phyloP scores from a whole-genome alignment of 2,888 invertebrate species.

The Epirrhoe alternata region DNA sequence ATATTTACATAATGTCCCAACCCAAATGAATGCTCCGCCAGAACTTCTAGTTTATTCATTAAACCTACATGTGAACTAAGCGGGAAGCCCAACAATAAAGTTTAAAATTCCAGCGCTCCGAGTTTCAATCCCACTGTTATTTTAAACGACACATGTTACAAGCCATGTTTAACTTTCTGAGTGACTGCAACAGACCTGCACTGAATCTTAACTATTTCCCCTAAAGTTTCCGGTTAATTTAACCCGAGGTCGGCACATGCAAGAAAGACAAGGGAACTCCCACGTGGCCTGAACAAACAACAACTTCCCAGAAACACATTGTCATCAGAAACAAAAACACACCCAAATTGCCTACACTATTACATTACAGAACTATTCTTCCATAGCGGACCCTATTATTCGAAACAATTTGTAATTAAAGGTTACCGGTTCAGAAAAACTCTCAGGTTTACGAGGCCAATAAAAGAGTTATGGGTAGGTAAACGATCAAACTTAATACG shows the following conservation, averaged over 20 bases:
- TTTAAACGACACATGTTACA: conserved; percentile 48
- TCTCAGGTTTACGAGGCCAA: conserved; percentile 47
- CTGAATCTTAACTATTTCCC: conserved; percentile 79
- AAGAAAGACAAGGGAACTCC: conserved; percentile 64
- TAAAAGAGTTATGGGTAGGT: conserved; percentile 68
- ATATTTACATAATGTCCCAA: conserved; percentile 9
- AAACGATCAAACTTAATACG: conserved; percentile 74
- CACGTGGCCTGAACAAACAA: conserved; percentile 75
- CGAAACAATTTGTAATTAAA: conserved; percentile 54
- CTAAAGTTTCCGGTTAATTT: conserved; percentile 82
- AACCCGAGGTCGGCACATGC: conserved; percentile 76
- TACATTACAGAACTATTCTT: conserved; percentile 62
- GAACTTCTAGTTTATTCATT: conserved; percentile 32
- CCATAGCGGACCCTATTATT: conserved; percentile 56
- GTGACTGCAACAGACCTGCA: conserved; percentile 69
- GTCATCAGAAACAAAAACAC: conserved; percentile 75
- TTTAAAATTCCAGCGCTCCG: conserved; percentile 43
- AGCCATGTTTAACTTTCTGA: conserved; percentile 61
- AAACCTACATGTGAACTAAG: conserved; percentile 41
- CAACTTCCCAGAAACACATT: conserved; percentile 76
- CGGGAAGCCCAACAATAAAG: conserved; percentile 43
- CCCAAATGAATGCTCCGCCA: conserved; percentile 23
- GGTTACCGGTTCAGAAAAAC: conserved; percentile 49
- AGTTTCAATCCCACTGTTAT: conserved; percentile 45
- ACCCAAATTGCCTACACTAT: conserved; percentile 66